phyloP scores from a whole-genome alignment of 2,113 vertebrate species.

The Poeciliopsis prolifica region DNA sequence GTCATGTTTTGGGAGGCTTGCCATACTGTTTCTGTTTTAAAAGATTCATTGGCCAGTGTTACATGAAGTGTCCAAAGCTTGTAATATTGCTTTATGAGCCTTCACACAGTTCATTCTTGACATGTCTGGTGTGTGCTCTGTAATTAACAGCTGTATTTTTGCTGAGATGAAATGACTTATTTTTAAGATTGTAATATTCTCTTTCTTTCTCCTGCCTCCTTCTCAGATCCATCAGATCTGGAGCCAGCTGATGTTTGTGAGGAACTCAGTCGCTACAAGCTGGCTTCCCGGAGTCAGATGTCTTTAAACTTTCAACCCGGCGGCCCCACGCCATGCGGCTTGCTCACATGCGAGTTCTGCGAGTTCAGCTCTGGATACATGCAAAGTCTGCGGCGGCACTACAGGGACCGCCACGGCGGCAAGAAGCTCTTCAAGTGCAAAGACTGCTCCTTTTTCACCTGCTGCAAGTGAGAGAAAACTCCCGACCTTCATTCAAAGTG shows the following conservation, averaged over 20 bases:
- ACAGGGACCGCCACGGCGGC: constrained; percentile 95
- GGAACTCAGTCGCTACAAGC: constrained; percentile 94
- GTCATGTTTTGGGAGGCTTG: not conserved
- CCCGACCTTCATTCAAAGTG: not conserved
- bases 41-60: not conserved
- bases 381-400: constrained; percentile 97
- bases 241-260: constrained; percentile 94
- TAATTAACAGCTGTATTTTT: not conserved
- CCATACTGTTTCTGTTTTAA: not conserved
- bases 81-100: not conserved
- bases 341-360: constrained; percentile 97
- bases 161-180: not conserved
- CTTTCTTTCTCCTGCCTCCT: not conserved
- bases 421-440: constrained; percentile 99
- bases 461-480: constrained; percentile 89
- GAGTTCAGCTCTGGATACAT: constrained; percentile 99
- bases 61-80: not conserved
- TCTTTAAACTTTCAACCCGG: constrained; percentile 78
- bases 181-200: too few relatives aligned
- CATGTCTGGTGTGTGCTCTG: not conserved
- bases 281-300: constrained; percentile 87
- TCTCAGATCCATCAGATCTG: constrained; percentile 86
- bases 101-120: not conserved
- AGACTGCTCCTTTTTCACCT: constrained; percentile 97
- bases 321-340: constrained; percentile 72